Evolutionary conservation across 1,140 invertebrate species (phyloP).

Genomic region (Drosophila trapezifrons): DNA sequence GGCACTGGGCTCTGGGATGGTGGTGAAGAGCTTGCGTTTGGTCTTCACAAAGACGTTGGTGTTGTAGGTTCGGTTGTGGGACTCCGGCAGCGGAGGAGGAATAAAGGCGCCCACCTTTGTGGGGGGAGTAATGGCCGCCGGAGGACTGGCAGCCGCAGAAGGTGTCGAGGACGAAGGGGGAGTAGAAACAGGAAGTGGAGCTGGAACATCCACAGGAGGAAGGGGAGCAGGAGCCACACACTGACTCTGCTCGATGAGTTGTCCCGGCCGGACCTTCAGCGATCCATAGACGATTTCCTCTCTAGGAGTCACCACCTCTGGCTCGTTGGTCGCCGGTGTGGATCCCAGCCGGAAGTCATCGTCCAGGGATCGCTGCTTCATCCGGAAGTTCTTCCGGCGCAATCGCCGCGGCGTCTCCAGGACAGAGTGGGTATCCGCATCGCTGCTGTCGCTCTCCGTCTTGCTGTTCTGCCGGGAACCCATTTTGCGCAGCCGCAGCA

Average conservation of each 20-base stretch:
- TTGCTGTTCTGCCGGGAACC: slow-evolving; percentile 83
- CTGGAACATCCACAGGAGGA: no score
- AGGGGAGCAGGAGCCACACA: slow-evolving; percentile 32
- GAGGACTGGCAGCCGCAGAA: background rate
- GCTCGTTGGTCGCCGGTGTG: slow-evolving; percentile 14
- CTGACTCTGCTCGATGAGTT: slow-evolving; percentile 80
- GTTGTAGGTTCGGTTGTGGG: slow-evolving; percentile 78
- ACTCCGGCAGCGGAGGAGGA: slow-evolving; percentile 71
- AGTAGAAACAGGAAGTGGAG: background rate
- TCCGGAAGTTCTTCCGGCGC: slow-evolving; percentile 79
- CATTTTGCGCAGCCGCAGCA: slow-evolving; percentile 81
- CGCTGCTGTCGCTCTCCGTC: slow-evolving; percentile 84
- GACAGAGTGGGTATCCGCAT: slow-evolving; percentile 83
- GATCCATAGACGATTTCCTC: slow-evolving; percentile 73
- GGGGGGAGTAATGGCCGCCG: background rate
- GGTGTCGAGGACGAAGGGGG: background rate
- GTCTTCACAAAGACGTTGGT: slow-evolving; percentile 89
- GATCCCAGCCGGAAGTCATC: slow-evolving; percentile 69
- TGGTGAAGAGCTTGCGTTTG: slow-evolving; percentile 90
- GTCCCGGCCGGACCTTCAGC: slow-evolving; percentile 75
- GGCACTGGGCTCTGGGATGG: slow-evolving; percentile 84
- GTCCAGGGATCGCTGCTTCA: slow-evolving; percentile 76
- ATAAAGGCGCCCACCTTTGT: slow-evolving; percentile 48
- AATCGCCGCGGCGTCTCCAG: slow-evolving; percentile 80
- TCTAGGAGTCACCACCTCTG: slow-evolving; percentile 3